phyloP scores from a whole-genome alignment of 2,113 vertebrate species.

The Pomatostomus ruficeps region DNA sequence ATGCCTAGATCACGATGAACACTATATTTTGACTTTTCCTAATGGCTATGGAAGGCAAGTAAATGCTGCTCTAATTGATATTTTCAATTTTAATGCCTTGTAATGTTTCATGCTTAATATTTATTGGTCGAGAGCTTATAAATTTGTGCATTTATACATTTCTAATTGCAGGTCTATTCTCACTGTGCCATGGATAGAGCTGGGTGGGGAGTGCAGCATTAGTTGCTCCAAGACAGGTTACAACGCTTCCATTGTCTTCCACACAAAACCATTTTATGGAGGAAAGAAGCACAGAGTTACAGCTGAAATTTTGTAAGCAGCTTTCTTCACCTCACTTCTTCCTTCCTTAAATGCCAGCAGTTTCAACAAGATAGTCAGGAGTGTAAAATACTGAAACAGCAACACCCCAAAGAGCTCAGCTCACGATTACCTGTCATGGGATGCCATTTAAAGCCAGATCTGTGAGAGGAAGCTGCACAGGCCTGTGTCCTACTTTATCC shows the following conservation, averaged over 20 bases:
- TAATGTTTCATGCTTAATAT: background rate
- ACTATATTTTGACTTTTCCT: slow-evolving; percentile 97
- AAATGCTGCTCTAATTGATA: background rate
- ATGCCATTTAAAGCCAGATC: background rate
- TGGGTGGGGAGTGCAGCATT: slow-evolving; percentile 96
- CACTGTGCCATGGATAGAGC: slow-evolving; percentile 98
- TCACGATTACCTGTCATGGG: background rate
- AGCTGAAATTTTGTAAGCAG: slow-evolving; percentile 95
- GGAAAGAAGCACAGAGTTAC: slow-evolving; percentile 98
- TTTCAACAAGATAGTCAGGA: background rate
- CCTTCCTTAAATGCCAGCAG: background rate
- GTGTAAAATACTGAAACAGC: background rate
- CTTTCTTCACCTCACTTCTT: background rate
- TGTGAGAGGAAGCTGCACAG: background rate
- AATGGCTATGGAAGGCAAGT: slow-evolving; percentile 96
- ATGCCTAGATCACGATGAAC: slow-evolving; percentile 94
- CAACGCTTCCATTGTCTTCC: slow-evolving; percentile 91
- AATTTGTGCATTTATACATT: background rate
- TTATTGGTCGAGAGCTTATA: background rate
- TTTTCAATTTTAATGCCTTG: background rate
- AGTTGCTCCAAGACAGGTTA: slow-evolving; percentile 96
- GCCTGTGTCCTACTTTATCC: background rate
- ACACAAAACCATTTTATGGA: slow-evolving; percentile 98
- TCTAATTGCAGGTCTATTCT: slow-evolving; percentile 88
- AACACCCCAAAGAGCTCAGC: background rate